Base-by-base conservation (phyloP, 2,113 vertebrate genomes). In the Neotoma lepida region DNA sequence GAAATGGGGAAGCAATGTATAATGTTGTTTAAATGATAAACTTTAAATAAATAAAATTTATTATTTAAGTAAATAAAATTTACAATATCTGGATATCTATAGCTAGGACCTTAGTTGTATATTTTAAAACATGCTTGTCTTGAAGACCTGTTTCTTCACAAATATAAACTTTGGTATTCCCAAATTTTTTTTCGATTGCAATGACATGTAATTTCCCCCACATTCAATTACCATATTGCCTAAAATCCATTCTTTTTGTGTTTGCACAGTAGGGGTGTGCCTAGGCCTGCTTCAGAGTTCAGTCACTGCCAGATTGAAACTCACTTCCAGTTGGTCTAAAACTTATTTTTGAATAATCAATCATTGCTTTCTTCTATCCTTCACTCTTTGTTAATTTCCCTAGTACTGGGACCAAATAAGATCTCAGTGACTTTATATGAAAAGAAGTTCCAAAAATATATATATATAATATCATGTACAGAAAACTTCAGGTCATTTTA, bases 401-500 rank as follows among this genome's bases (percentile, higher is more conserved):
- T 77, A 33, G 9, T 22, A 71, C 64, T 86, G 71, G 3, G 63
- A 85, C 51, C 22, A 87, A 46, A 74, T 24, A 17, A 73, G 3
- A 10, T 54, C 87, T 87, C 74, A 49, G 39, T 94, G 73, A 51
- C 61, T 93, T 86, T 54, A 56, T 58, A 58, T 46, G 13, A 88
- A 1, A 56, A 92, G 15, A 63, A 1, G 74, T 54, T 73, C 81
- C 41, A 15, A 88, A 63, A 85, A 85, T 74, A 74, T 73, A 96
- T 46, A 61, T 9, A 63, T 71, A 49, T 70, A 56, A 2, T 22
- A 63, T 66, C 24, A 18, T 74, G 18, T 64, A 33, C 66, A 91
- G 58, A 22, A 94, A 93, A 82, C 14, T 58, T 82, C 20, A 74
- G 30, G 7, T 77, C 94, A 44, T 58, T 93, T 26, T 61, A 89